These are phyloP conservation scores for Neostethus bicornis DNA, from an alignment of 2,797 vertebrate genomes.

Conservation along the genomic window DNA sequence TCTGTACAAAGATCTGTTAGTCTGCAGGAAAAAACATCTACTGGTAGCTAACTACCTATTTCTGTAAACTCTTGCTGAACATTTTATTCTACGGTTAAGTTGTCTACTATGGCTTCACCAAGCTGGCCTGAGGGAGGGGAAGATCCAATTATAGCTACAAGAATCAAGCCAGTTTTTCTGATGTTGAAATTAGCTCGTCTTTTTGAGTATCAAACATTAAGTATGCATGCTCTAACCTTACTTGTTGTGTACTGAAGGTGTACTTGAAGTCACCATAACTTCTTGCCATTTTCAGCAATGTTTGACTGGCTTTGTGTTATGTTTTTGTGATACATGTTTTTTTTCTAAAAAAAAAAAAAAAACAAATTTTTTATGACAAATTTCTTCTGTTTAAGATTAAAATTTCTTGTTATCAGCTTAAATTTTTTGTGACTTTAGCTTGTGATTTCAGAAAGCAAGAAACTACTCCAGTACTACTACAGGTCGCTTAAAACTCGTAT, in stretches of 20 bases:
- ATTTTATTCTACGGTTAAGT: not conserved
- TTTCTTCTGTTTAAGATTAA: no score
- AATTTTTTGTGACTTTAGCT: no score
- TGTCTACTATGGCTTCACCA: not conserved
- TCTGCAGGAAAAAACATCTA: not conserved
- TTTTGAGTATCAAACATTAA: not conserved
- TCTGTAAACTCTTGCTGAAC: not conserved
- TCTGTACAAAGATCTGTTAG: not conserved
- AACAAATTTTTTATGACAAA: no score
- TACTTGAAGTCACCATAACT: slow-evolving; percentile 1
- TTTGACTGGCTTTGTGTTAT: no score
- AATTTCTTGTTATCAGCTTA: no score
- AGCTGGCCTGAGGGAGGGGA: not conserved
- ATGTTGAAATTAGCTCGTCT: not conserved
- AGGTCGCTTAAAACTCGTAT: no score
- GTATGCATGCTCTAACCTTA: not conserved
- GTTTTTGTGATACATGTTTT: no score
- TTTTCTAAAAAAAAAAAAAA: no score
- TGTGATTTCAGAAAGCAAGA: no score
- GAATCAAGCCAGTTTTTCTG: not conserved
- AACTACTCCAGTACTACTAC: no score
- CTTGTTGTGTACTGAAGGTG: not conserved
- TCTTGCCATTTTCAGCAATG: no score
- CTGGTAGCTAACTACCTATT: not conserved
- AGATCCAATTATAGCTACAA: slow-evolving; percentile 1